Base-by-base conservation (phyloP, 2,113 vertebrate genomes). In the Salvelinus sp. region DNA sequence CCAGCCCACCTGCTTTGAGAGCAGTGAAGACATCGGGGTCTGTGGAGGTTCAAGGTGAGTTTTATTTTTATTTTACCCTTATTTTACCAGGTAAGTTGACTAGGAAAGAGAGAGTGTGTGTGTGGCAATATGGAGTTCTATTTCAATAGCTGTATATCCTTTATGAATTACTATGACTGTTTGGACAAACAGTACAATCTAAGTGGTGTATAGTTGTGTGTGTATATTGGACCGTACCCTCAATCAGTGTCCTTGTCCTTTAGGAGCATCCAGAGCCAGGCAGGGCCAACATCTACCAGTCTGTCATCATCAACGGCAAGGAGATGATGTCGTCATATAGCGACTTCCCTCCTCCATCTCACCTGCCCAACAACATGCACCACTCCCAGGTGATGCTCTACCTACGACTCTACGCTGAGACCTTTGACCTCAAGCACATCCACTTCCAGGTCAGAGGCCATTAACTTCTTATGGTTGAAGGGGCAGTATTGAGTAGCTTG, bases 331-430 rank as follows among this genome's bases (percentile, higher is more conserved):
- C 23, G 23, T 90, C 94, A 66, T 95, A 90, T 92, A 97, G 95
- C 0, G 94, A 97, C 87, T 97, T 94, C 76, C 96, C 91, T 28
- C 89, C 94, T 65, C 95, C 95, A 0, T 94, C 91, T 0, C 73
- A 95, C 58, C 92, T 90, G 48, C 92, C 96, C 77, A 96, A 96
- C 90, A 94, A 88, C 91, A 95, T 96, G 94, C 95, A 94, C 72
- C 92, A 95, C 80, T 90, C 92, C 33, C 88, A 93, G 76, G 69
- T 97, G 79, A 76, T 96, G 78, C 82, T 90, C 6, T 96, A 97
- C 54, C 91, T 95, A 77, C 89, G 88, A 68, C 91, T 94, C 81
- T 96, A 96, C 0, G 93, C 93, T 5, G 71, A 84, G 69, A 83
- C 71, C 23, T 97, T 96, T 1, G 80, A 89, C 4, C 94, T 97